These are phyloP conservation scores for Cyclopterus lumpus DNA, from an alignment of 2,797 vertebrate genomes.

Conservation along the genomic window DNA sequence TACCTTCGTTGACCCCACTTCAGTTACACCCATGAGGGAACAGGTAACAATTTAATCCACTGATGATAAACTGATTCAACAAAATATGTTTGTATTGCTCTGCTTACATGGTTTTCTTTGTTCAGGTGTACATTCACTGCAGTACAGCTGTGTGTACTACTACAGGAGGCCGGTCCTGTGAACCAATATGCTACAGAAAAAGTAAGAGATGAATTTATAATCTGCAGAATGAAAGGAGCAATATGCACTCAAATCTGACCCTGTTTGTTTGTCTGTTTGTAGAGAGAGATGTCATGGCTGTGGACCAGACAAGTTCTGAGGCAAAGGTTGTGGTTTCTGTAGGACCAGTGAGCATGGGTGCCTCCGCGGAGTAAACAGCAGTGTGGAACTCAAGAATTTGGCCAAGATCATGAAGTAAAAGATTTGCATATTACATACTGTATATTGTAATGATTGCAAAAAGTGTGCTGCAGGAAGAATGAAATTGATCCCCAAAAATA, in stretches of 20 bases:
- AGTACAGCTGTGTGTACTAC: constrained; percentile 71
- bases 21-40: constrained; percentile 33
- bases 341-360: constrained; percentile 46
- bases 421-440: neutral
- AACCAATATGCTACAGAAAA: constrained; percentile 55
- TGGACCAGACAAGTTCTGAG: neutral
- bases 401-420: neutral
- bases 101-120: constrained; percentile 18
- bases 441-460: constrained; percentile 1
- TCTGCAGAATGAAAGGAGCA: constrained; percentile 3
- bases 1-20: constrained; percentile 68
- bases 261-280: constrained; percentile 31
- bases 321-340: constrained; percentile 54
- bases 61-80: neutral
- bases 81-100: neutral
- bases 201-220: constrained; percentile 57
- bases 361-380: constrained; percentile 1
- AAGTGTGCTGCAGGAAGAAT: neutral
- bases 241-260: constrained; percentile 18
- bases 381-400: neutral
- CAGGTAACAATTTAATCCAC: constrained; percentile 17
- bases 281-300: constrained; percentile 58
- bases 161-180: constrained; percentile 29
- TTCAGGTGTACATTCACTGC: constrained; percentile 80
- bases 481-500: neutral